Percentiles rank a stretch among this genome's conserved stretches.
Conservation (phyloP, 1,140 invertebrate species). For the Zaprionus vittiger region DNA sequence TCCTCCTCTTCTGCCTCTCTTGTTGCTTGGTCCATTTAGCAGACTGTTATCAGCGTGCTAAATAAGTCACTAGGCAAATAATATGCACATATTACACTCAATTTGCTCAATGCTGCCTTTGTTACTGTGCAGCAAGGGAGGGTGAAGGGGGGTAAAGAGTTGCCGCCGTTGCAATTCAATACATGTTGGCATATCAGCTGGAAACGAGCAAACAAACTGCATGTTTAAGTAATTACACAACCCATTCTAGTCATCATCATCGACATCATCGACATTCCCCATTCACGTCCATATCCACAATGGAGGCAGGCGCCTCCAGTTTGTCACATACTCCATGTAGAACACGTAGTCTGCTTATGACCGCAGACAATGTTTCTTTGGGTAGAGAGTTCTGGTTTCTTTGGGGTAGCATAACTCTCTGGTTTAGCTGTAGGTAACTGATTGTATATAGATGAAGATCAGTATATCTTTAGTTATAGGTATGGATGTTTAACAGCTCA, state of each 20-base stretch:
- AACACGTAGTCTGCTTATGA: constrained; percentile 46
- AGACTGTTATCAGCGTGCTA: constrained; percentile 39
- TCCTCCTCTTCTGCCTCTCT: not conserved
- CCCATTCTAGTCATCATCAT: not conserved
- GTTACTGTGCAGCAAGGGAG: constrained; percentile 1
- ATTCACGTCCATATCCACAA: constrained; percentile 5
- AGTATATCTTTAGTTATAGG: not conserved
- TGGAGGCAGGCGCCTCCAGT: not conserved
- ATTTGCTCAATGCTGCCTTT: constrained; percentile 37
- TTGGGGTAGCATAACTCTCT: not conserved
- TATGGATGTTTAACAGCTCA: not conserved
- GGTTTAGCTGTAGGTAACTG: too few species aligned
- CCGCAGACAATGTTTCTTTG: not conserved
- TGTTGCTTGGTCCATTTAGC: constrained; percentile 33
- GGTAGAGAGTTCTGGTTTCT: not conserved
- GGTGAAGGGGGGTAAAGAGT: not conserved
- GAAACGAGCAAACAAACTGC: constrained; percentile 14
- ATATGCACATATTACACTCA: constrained; percentile 22
- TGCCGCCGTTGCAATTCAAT: not conserved
- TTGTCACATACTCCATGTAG: constrained; percentile 54
- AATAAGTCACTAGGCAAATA: constrained; percentile 34
- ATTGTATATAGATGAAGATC: not conserved
- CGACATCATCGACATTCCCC: constrained; percentile 2
- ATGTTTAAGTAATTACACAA: constrained; percentile 63
- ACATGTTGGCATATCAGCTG: constrained; percentile 2